Conservation (phyloP, 2,888 invertebrate species). For the Morpho helenor region DNA sequence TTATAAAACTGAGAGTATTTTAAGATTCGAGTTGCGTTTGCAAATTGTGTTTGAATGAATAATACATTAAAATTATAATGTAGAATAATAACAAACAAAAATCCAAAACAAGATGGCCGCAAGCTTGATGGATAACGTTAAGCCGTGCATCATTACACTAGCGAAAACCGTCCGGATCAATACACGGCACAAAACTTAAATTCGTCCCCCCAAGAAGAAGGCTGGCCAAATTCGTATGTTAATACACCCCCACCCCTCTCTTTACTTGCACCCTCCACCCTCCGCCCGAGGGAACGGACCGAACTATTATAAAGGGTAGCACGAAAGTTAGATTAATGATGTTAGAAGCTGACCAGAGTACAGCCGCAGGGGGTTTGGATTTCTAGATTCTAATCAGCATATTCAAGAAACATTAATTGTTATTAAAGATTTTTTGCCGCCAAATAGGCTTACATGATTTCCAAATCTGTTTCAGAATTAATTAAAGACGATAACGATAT, state of each 20-base stretch:
- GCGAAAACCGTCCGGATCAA: slow-evolving; percentile 63
- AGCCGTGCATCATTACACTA: slow-evolving; percentile 41
- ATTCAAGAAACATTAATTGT: background rate
- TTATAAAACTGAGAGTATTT: too few species aligned
- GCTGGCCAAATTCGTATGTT: slow-evolving; percentile 76
- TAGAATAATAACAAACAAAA: slow-evolving; percentile 2
- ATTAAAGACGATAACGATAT: background rate
- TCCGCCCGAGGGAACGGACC: slow-evolving; percentile 62
- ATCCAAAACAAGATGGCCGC: slow-evolving; percentile 19
- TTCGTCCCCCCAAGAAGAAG: slow-evolving; percentile 72
- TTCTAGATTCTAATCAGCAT: slow-evolving; percentile 29
- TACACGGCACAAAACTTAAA: slow-evolving; percentile 75
- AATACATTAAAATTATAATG: background rate
- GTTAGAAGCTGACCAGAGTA: slow-evolving; percentile 76
- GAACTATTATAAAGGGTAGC: slow-evolving; percentile 80
- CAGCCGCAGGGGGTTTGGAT: slow-evolving; percentile 27
- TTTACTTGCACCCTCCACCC: slow-evolving; percentile 41
- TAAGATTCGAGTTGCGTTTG: too few species aligned
- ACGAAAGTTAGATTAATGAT: slow-evolving; percentile 80
- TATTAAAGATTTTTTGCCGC: too few species aligned
- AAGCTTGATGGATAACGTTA: slow-evolving; percentile 27
- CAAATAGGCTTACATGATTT: too few species aligned
- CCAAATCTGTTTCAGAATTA: background rate
- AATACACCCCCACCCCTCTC: slow-evolving; percentile 50
- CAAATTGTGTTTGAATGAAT: too few species aligned